Percentiles rank a stretch among this genome's conserved stretches.
Conservation (phyloP, 2,113 vertebrate species). For the Phylloscopus trochiloides region DNA sequence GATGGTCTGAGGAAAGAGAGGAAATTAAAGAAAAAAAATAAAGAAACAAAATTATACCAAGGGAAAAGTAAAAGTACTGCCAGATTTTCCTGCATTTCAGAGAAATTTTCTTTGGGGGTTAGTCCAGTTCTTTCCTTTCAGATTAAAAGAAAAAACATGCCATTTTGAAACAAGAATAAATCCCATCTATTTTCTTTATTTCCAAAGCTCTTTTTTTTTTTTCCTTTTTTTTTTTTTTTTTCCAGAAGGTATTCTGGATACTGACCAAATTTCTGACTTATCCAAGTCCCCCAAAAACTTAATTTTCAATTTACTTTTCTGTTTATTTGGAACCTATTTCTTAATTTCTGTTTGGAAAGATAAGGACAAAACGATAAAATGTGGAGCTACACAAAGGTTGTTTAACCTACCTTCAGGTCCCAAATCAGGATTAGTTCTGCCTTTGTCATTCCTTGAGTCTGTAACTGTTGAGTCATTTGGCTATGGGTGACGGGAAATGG, state of each 20-base stretch:
- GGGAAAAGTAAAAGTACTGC: background rate
- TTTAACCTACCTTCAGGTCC: background rate
- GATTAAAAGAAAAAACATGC: background rate
- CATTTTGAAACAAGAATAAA: background rate
- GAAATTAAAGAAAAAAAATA: background rate
- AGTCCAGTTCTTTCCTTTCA: background rate
- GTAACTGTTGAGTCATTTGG: background rate
- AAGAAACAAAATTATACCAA: background rate
- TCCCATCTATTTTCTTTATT: background rate
- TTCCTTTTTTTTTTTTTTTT: background rate
- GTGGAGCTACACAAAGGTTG: background rate
- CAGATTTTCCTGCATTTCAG: background rate
- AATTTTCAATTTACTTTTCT: background rate
- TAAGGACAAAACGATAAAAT: background rate
- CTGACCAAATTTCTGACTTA: background rate
- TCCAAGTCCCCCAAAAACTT: background rate
- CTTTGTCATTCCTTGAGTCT: background rate
- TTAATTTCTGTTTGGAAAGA: background rate
- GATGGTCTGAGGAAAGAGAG: background rate
- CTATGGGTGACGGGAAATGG: background rate
- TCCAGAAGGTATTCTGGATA: background rate
- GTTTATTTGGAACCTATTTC: background rate
- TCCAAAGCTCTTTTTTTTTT: background rate
- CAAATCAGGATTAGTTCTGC: background rate
- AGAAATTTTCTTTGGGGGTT: background rate